Base-by-base conservation (phyloP, 2,797 vertebrate genomes). In the Otolemur crassicaudatus region DNA sequence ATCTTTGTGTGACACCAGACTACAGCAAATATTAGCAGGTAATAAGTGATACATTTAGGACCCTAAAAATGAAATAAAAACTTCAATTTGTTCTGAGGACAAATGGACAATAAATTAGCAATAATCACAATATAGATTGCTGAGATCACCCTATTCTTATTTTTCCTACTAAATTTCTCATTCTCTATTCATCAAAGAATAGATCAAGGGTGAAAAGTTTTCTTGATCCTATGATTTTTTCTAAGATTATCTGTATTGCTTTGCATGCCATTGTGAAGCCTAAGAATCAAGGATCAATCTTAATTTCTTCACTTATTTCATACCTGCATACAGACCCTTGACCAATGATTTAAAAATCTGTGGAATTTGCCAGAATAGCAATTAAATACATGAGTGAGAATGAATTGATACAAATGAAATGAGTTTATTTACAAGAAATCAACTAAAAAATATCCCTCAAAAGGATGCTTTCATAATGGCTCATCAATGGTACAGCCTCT, bases 221-320 rank as follows among this genome's bases (percentile, higher is more conserved):
- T 60, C 65, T 67, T 91, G 58, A 82, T 40, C 31, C 20, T 9
- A 90, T 43, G 25, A 63, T 20, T 60, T 94, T 92, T 72, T 79
- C 79, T 94, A 91, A 89, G 75, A 95, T 80, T 43, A 94, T 58
- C 25, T 90, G 40, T 37, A 87, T 69, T 94, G 27, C 77, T 92
- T 85, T 84, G 29, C 14, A 65, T 75, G 73, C 31, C 40, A 90
- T 91, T 90, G 77, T 53, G 82, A 27, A 91, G 72, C 34, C 40
- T 91, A 80, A 94, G 53, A 80, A 83, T 87, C 61, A 75, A 90
- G 49, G 17, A 34, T 49, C 29, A 34, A 84, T 61, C 34, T 95
- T 97, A 91, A 84, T 89, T 69, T 56, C 58, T 91, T 93, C n/a
- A 90, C 1, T 84, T 93, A 90, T 34, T 95, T 94, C 73, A 89